Conservation (phyloP, 2,888 invertebrate species). For the Poecilus cupreus region DNA sequence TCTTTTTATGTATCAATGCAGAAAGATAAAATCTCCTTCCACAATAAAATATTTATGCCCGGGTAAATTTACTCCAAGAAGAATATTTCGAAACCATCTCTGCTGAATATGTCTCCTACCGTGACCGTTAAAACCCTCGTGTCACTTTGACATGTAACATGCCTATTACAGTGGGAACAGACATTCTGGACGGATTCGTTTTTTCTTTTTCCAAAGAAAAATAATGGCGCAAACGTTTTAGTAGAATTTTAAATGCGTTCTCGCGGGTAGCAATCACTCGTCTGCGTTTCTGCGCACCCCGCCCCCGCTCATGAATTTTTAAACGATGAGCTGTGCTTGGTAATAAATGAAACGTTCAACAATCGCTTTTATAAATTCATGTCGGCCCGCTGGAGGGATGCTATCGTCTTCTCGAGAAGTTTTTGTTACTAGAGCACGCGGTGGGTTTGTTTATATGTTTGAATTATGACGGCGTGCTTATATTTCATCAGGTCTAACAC, state of each 20-base stretch:
- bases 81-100: not conserved
- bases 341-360: slow-evolving; percentile 45
- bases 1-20: too few relatives aligned
- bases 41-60: too few relatives aligned
- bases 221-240: slow-evolving; percentile 48
- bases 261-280: slow-evolving; percentile 31
- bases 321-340: slow-evolving; percentile 26
- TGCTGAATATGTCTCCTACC: not conserved
- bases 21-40: too few relatives aligned
- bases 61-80: not conserved
- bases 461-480: too few relatives aligned
- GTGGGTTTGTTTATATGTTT: too few relatives aligned
- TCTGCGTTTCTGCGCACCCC: not conserved
- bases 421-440: too few relatives aligned
- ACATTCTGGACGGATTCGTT: slow-evolving; percentile 37
- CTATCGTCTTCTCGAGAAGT: too few relatives aligned
- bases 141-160: slow-evolving; percentile 46
- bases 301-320: slow-evolving; percentile 30
- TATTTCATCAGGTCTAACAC: too few relatives aligned
- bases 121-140: slow-evolving; percentile 25
- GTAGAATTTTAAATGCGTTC: slow-evolving; percentile 47
- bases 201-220: slow-evolving; percentile 49
- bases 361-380: slow-evolving; percentile 43
- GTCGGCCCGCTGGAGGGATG: not conserved
- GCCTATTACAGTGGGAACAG: slow-evolving; percentile 39